Percentiles rank a stretch among this genome's conserved stretches.
Conservation (phyloP, 2,113 vertebrate species). For the Cranoglanis bouderius region DNA sequence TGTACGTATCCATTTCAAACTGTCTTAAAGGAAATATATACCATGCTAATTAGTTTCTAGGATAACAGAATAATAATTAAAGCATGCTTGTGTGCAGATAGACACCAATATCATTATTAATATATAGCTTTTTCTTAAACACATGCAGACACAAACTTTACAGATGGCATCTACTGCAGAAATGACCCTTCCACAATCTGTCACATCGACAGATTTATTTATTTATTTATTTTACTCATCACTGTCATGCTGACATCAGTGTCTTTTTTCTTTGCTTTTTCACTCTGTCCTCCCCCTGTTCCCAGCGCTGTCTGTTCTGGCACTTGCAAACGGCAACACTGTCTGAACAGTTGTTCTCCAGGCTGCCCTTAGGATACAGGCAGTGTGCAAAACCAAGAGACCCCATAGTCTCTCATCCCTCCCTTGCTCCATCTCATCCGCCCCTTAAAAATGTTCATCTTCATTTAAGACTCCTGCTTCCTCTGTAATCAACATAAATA, state of each 20-base stretch:
- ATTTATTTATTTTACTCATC: not conserved
- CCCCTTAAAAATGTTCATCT: slow-evolving; percentile 49
- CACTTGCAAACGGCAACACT: slow-evolving; percentile 7
- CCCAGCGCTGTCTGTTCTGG: not conserved
- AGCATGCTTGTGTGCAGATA: not conserved
- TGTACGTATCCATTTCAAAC: not conserved
- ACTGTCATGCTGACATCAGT: slow-evolving; percentile 22
- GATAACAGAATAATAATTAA: not conserved
- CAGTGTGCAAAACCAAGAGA: slow-evolving; percentile 16
- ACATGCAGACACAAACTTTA: not conserved
- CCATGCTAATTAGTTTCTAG: not conserved
- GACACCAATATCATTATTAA: not conserved
- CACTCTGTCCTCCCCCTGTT: not conserved
- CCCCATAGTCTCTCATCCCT: not conserved
- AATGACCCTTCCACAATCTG: not conserved
- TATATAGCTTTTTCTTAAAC: not conserved
- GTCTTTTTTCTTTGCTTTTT: not conserved
- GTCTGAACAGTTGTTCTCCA: slow-evolving; percentile 21
- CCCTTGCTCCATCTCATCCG: slow-evolving; percentile 9
- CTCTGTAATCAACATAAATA: slow-evolving; percentile 63
- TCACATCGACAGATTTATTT: not conserved
- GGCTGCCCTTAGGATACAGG: slow-evolving; percentile 14
- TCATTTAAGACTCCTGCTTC: slow-evolving; percentile 58
- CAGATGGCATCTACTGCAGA: slow-evolving; percentile 15
- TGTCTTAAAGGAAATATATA: not conserved